Percentiles rank a stretch among this genome's conserved stretches.
Conservation (phyloP, 37 sponge, comb jelly and placozoan genomes). For the Spongilla lacustris region DNA sequence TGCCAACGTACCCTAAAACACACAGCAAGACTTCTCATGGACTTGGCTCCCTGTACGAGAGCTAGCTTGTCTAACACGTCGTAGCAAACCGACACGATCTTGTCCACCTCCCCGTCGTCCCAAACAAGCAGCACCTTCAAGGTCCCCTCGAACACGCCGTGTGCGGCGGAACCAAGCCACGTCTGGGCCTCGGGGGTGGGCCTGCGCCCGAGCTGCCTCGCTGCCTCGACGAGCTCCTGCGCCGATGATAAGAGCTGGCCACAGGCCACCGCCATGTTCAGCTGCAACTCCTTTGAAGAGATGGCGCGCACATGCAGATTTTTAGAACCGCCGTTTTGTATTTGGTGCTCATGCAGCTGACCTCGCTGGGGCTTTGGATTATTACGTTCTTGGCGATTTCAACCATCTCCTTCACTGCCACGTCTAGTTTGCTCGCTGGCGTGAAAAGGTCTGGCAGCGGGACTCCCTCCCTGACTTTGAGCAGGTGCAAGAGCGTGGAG, state of each 20-base stretch:
- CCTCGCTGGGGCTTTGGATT: constrained; percentile 36
- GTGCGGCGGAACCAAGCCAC: constrained; percentile 30
- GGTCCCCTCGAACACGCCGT: constrained; percentile 63
- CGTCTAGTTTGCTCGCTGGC: constrained; percentile 39
- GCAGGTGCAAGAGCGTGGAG: constrained; percentile 38
- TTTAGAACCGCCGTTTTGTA: not conserved
- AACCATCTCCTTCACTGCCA: constrained; percentile 45
- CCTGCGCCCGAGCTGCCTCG: constrained; percentile 17
- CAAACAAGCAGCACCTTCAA: constrained; percentile 72
- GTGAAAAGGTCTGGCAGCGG: constrained; percentile 29
- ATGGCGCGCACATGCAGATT: not conserved
- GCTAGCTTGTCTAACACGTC: constrained; percentile 65
- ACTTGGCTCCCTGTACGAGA: constrained; percentile 72
- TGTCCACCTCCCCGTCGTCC: constrained; percentile 75
- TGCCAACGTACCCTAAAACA: constrained; percentile 67
- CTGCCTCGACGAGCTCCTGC: constrained; percentile 42
- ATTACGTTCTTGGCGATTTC: constrained; percentile 18
- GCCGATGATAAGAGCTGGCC: constrained; percentile 16
- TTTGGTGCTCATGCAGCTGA: not conserved
- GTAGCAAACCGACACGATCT: constrained; percentile 63
- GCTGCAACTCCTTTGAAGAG: constrained; percentile 28
- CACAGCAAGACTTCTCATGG: constrained; percentile 83
- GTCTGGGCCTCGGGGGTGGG: constrained; percentile 3
- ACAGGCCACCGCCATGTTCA: constrained; percentile 37
- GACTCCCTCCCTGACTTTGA: constrained; percentile 5